A percentile compares a stretch with the other conserved stretches of the same genome.
These are phyloP conservation scores for Willowsia nigromaculata DNA, from an alignment of 2,888 invertebrate species.

Conservation along the genomic window DNA sequence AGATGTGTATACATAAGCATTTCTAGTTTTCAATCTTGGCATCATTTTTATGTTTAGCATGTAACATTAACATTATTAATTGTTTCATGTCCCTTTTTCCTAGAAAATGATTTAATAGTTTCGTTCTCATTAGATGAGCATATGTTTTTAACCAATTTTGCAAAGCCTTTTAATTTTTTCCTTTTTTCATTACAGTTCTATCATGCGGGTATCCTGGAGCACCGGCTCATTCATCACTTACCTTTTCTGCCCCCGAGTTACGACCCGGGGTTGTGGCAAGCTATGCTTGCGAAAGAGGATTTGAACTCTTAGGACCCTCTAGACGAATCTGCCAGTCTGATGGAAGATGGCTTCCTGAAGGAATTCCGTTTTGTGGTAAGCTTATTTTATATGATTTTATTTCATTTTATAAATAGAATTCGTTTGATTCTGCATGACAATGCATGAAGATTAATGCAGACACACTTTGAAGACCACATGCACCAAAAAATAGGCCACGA, in stretches of 20 bases:
- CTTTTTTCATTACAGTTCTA: slow-evolving; percentile 44
- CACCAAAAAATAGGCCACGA: neutral
- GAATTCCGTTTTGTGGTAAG: slow-evolving; percentile 97
- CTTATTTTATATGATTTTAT: neutral
- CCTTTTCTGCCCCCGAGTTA: slow-evolving; percentile 85
- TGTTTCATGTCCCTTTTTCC: neutral
- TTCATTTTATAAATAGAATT: too few species aligned
- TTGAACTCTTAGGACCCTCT: slow-evolving; percentile 93
- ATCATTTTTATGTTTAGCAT: too few species aligned
- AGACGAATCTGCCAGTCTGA: slow-evolving; percentile 87
- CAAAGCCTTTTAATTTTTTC: neutral
- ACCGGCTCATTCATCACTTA: slow-evolving; percentile 91
- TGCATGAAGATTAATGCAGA: neutral
- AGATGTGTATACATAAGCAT: too few species aligned
- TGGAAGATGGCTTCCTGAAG: slow-evolving; percentile 92
- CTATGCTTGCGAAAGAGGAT: slow-evolving; percentile 92
- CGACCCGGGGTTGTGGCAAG: slow-evolving; percentile 88
- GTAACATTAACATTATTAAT: too few species aligned
- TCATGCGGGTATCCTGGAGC: slow-evolving; percentile 92
- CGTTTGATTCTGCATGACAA: too few species aligned
- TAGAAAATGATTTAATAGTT: neutral
- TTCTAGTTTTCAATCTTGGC: too few species aligned
- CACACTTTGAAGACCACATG: neutral
- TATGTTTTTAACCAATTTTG: neutral
- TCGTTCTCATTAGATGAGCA: neutral